These are phyloP conservation scores for Nemopilema nomurai DNA, from an alignment of 30 jellyfish, hydroid and myxozoan species.

Conservation along the genomic window DNA sequence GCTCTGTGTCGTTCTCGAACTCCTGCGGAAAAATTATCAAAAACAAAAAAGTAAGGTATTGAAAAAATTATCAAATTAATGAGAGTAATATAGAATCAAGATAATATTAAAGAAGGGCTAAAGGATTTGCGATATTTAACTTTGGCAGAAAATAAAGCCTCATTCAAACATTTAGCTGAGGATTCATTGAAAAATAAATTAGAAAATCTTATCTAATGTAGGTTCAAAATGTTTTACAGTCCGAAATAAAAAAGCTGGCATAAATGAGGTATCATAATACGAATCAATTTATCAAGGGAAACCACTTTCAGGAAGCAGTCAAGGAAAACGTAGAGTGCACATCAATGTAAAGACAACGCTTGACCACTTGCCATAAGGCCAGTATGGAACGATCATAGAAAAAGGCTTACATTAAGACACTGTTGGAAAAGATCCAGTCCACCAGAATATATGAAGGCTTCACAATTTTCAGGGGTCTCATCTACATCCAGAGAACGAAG, in stretches of 20 bases:
- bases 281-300: too few relatives aligned
- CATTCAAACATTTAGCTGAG: too few relatives aligned
- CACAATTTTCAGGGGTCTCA: slow-evolving; percentile 79
- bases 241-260: too few relatives aligned
- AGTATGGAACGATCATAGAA: background rate
- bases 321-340: background rate
- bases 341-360: background rate
- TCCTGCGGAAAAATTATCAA: slow-evolving; percentile 18
- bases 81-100: background rate
- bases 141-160: too few relatives aligned
- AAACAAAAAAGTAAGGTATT: background rate
- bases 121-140: too few relatives aligned
- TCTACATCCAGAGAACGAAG: slow-evolving; percentile 27
- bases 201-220: too few relatives aligned
- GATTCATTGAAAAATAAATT: too few relatives aligned
- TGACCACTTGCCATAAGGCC: background rate
- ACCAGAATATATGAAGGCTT: slow-evolving; percentile 44
- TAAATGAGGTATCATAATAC: too few relatives aligned
- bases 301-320: background rate
- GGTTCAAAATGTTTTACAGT: too few relatives aligned
- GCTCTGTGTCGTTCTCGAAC: slow-evolving; percentile 47
- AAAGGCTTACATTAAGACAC: slow-evolving; percentile 49
- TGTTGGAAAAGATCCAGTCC: slow-evolving; percentile 65
- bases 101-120: too few relatives aligned
- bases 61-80: background rate